Evolutionary conservation across 2,113 vertebrate genomes (phyloP).

Genomic region (Callionymus lyra): DNA sequence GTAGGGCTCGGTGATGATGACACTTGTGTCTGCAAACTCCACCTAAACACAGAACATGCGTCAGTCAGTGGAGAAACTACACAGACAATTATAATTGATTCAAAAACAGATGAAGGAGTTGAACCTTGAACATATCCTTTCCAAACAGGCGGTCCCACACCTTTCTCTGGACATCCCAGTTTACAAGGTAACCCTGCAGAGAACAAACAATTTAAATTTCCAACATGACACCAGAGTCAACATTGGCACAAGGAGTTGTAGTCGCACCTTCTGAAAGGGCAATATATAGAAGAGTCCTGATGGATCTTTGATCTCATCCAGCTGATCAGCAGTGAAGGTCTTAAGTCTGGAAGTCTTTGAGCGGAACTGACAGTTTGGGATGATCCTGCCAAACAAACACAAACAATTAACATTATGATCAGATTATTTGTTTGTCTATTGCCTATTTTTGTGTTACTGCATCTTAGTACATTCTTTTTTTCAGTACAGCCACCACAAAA

Average conservation of each 20-base stretch:
- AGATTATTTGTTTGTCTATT: neutral
- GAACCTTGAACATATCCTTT: slow-evolving; percentile 98
- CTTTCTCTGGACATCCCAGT: slow-evolving; percentile 98
- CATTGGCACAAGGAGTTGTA: neutral
- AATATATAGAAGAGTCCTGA: slow-evolving; percentile 97
- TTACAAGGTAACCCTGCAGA: slow-evolving; percentile 89
- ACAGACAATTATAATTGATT: too few relatives aligned
- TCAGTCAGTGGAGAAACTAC: too few relatives aligned
- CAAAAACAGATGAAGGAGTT: neutral
- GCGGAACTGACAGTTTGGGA: slow-evolving; percentile 96
- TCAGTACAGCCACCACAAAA: too few relatives aligned
- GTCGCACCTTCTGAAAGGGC: slow-evolving; percentile 90
- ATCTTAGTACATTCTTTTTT: too few relatives aligned
- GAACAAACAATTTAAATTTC: neutral
- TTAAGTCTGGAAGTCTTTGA: slow-evolving; percentile 94
- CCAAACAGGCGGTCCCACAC: slow-evolving; percentile 99
- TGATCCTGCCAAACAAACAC: slow-evolving; percentile 65
- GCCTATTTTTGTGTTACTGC: too few relatives aligned
- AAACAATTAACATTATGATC: slow-evolving; percentile 38
- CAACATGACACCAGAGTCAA: neutral
- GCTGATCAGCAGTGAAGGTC: slow-evolving; percentile 94
- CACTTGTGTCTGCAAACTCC: slow-evolving; percentile 88
- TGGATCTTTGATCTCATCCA: slow-evolving; percentile 97
- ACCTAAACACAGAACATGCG: slow-evolving; percentile 64
- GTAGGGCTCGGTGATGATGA: slow-evolving; percentile 93